Evolutionary conservation across 2,888 invertebrate species (phyloP).

Genomic region (Aphelenchoides bicaudatus): DNA sequence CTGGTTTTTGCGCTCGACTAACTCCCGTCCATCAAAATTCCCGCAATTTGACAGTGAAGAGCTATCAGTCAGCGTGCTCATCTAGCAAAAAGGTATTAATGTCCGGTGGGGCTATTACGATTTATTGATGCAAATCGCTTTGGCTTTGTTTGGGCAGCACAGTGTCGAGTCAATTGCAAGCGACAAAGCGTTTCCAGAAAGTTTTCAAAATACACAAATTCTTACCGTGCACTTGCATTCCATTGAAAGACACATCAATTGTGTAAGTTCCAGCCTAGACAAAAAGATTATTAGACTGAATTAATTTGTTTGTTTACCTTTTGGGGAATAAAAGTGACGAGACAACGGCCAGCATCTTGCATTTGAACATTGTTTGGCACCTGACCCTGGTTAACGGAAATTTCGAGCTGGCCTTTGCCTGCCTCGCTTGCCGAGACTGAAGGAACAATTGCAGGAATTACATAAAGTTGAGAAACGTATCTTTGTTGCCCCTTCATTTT

Average conservation of each 20-base stretch:
- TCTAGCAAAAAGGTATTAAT: too few species aligned
- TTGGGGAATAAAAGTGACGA: conserved; percentile 85
- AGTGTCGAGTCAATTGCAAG: too few species aligned
- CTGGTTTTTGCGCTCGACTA: too few species aligned
- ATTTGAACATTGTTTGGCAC: conserved; percentile 95
- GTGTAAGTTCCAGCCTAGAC: conserved; percentile 82
- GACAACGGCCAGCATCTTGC: conserved; percentile 76
- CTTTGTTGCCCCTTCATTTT: conserved; percentile 16
- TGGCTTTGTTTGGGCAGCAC: too few species aligned
- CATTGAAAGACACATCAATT: conserved; percentile 87
- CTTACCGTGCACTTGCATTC: conserved; percentile 88
- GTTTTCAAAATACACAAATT: too few species aligned
- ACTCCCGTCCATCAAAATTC: too few species aligned
- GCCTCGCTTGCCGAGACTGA: conserved; percentile 95
- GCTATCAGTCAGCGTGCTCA: too few species aligned
- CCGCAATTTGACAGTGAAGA: too few species aligned
- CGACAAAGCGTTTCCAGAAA: too few species aligned
- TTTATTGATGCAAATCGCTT: too few species aligned
- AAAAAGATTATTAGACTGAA: conserved; percentile 80
- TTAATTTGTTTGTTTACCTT: conserved; percentile 81
- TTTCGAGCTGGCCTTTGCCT: conserved; percentile 97
- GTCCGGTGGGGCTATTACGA: too few species aligned
- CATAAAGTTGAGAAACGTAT: conserved; percentile 56
- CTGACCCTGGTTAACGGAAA: conserved; percentile 97
- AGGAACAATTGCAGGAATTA: conserved; percentile 55